These are phyloP conservation scores for Pectinophora gossypiella DNA, from an alignment of 1,140 invertebrate species.

Conservation along the genomic window DNA sequence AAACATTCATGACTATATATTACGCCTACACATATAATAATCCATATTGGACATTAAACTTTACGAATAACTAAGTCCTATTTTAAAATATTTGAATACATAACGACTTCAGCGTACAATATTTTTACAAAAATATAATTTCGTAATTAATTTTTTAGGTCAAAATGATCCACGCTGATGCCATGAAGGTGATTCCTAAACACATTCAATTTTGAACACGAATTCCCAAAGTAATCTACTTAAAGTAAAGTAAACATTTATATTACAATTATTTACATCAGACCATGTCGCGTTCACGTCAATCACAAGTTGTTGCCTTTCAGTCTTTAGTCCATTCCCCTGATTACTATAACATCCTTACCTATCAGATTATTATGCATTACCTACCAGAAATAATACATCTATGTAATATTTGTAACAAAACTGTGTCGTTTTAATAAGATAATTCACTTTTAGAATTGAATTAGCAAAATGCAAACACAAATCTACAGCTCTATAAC, in stretches of 20 bases:
- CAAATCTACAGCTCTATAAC: too few species aligned
- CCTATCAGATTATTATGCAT: not conserved
- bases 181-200: conserved; percentile 12
- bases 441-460: too few species aligned
- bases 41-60: not conserved
- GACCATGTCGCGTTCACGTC: conserved; percentile 34
- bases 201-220: conserved; percentile 43
- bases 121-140: conserved; percentile 72
- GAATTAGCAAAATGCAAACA: too few species aligned
- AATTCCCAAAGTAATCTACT: conserved; percentile 12
- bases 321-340: conserved; percentile 56
- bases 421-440: too few species aligned
- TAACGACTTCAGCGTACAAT: conserved; percentile 22
- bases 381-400: not conserved
- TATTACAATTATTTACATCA: conserved; percentile 36
- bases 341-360: not conserved
- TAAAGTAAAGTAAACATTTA: not conserved
- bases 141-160: conserved; percentile 37
- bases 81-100: conserved; percentile 1
- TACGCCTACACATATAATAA: not conserved
- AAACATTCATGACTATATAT: not conserved
- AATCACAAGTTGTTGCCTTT: conserved; percentile 68
- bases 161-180: not conserved
- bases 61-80: not conserved
- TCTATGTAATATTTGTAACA: too few species aligned